Evolutionary conservation across 2,888 invertebrate species (phyloP), one percentile per base, ranked within the genome.

Genomic region (Ryuthela nishihirai): DNA sequence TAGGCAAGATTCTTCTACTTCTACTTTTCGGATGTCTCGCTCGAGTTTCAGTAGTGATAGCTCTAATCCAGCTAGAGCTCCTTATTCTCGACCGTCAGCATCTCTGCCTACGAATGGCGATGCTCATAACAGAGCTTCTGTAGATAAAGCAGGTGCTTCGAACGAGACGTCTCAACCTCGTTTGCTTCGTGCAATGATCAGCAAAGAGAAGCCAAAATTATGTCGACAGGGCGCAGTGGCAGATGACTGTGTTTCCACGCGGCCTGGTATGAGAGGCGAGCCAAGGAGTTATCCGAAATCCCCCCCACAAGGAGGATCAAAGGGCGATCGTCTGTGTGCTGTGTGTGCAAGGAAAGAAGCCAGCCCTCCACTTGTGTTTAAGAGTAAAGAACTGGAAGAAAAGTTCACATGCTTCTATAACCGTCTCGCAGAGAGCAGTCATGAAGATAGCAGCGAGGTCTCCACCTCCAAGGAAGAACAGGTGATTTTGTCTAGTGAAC

Each of bases 1-100:
- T 20, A 80, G 92, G 45, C 92, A 92, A 76, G 92, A 92, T 75
- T 92, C 91, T 17, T 62, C 89, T 0, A 92, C 91, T 18, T 88
- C 88, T 69, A 89, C 91, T 53, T 92, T 91, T 85, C 80, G 90
- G 58, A 83, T 90, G 70, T 90, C 91, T 9, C 46, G 52, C 24
- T 62, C 61, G 6, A 55, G 55, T 41, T 47, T 62, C 20, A 62
- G 61, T 32, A 62, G 61, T 23, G 61, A 62, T 20, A 55, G 52
- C 15, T 55, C 55, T 15, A 39, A 55, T 15, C 55, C 54, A 10
- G 52, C 46, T 20, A 50, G 60, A 5, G 17, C n/a, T 2, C 4
- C 18, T n/a, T 29, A 44, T 20, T 10, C 46, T n/a, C 20, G 54
- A 18, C 45, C 54, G 1, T 36, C 49, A 20, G 39, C n/a, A 39